Evolutionary conservation across 2,113 vertebrate genomes (phyloP).

Genomic region (Paradoxurus hermaphroditus): DNA sequence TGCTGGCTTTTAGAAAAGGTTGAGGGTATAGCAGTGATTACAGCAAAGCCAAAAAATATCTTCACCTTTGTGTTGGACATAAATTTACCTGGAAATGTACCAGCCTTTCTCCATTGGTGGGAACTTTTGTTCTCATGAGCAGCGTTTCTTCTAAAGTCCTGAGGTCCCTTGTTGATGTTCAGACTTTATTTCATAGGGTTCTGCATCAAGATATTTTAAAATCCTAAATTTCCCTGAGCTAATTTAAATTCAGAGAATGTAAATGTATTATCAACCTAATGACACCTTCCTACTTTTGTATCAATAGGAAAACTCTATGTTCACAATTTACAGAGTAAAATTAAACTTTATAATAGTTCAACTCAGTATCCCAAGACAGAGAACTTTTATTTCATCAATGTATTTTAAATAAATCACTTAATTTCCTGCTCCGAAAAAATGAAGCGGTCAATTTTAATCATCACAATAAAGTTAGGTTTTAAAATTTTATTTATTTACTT

Average conservation of each 20-base stretch:
- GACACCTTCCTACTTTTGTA: background rate
- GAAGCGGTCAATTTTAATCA: conserved; percentile 48
- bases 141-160: background rate
- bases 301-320: background rate
- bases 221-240: background rate
- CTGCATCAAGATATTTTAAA: background rate
- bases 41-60: background rate
- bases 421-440: conserved; percentile 37
- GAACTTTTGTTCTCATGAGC: background rate
- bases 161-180: background rate
- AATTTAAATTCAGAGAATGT: background rate
- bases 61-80: background rate
- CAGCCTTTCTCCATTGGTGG: background rate
- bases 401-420: background rate
- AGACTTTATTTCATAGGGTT: background rate
- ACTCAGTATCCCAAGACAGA: background rate
- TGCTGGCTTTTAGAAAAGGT: background rate
- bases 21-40: background rate
- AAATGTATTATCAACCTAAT: background rate
- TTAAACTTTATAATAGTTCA: conserved; percentile 18
- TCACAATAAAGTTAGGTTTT: background rate
- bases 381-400: background rate
- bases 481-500: too few relatives aligned
- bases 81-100: background rate
- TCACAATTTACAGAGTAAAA: background rate